These are phyloP conservation scores for Crotalus horridus DNA, from an alignment of 2,113 vertebrate species.

Conservation along the genomic window DNA sequence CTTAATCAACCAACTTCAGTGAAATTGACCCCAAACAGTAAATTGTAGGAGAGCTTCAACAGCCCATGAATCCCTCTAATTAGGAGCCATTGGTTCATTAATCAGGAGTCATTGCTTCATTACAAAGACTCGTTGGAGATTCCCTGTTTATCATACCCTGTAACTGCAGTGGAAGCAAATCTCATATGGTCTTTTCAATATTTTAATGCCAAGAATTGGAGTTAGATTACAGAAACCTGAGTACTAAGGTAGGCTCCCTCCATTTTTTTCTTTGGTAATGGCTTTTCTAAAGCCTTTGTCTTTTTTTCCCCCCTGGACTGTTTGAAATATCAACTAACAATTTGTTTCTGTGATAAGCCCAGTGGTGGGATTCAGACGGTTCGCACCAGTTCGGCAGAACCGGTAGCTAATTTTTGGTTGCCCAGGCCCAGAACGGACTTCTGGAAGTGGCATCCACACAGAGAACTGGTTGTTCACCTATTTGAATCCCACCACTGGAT, in stretches of 20 bases:
- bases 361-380: too few relatives aligned
- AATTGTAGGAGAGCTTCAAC: not conserved
- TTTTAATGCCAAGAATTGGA: not conserved
- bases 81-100: not conserved
- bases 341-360: not conserved
- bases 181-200: not conserved
- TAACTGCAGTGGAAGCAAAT: not conserved
- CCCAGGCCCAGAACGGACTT: too few relatives aligned
- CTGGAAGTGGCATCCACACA: too few relatives aligned
- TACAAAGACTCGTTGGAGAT: not conserved
- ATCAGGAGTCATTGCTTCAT: not conserved
- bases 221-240: not conserved
- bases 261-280: not conserved
- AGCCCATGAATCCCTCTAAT: too few relatives aligned
- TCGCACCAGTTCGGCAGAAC: too few relatives aligned
- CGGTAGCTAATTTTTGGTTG: too few relatives aligned
- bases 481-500: too few relatives aligned
- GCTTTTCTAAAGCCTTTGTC: not conserved
- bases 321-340: not conserved
- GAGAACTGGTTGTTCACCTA: too few relatives aligned
- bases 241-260: not conserved
- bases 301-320: fast-evolving
- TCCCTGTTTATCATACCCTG: not conserved
- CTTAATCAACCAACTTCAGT: not conserved
- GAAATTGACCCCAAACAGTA: not conserved